Base-by-base conservation (phyloP, 2,888 invertebrate species). In the Hofmannophila pseudospretella region DNA sequence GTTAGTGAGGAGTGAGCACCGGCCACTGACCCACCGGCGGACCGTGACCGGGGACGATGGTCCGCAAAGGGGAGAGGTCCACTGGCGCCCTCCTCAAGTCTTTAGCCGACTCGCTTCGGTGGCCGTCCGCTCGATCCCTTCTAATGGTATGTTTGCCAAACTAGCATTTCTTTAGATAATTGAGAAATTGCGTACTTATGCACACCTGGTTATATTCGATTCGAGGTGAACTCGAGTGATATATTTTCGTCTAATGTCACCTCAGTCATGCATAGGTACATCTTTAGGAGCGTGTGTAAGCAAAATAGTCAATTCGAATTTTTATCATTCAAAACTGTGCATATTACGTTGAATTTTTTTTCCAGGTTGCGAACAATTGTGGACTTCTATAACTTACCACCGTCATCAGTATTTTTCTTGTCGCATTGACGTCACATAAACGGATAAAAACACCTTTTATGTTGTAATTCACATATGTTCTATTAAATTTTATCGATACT, bases 31-130 rank as follows among this genome's bases (percentile, higher is more conserved):
- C 82, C 67, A 72, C 36, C 75, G 74, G 68, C 75, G 66, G 79
- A 71, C 81, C 84, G 81, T 82, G 80, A 81, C 75, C 79, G 58
- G 76, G 73, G 69, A 75, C 70, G 59, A 85, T 86, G 85, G 80
- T 81, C 60, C 79, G 73, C 71, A 71, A 75, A 67, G 80, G 82
- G 79, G 82, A 82, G 69, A 72, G 61, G 58, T 71, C 80, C 61
- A 70, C 69, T 49, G 67, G 71, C 61, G 75, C 78, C 71, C 76
- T 80, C 59, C 65, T 84, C 61, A 75, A 77, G 71, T 72, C 79
- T 67, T 67, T 85, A 60, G 72, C 71, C 69, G 84, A 74, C 45
- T 68, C 82, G 82, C 79, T 85, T 53, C 77, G 84, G 47, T 79
- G 81, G 77, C 77, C 70, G 50, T 73, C 74, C 46, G 66, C 81